A percentile compares a stretch with the other conserved stretches of the same genome.
Conservation (phyloP, 1,140 invertebrate species). For the Tenebrio molitor region DNA sequence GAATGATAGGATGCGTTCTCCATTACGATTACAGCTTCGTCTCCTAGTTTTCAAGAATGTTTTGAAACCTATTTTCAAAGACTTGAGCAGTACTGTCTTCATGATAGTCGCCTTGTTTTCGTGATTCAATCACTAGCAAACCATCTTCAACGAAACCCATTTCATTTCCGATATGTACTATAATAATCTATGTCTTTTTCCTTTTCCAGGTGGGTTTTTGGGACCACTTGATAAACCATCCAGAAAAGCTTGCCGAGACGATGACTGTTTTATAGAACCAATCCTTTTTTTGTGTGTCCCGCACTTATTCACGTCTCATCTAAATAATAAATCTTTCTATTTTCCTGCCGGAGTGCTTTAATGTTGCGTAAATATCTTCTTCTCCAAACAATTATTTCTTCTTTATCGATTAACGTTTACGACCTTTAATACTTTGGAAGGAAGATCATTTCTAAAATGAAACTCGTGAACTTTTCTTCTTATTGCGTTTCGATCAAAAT, state of each 20-base stretch:
- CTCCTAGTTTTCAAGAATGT: slow-evolving; percentile 10
- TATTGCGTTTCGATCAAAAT: neutral
- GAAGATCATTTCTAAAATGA: slow-evolving; percentile 42
- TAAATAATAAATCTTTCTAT: slow-evolving; percentile 46
- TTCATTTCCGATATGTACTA: slow-evolving; percentile 58
- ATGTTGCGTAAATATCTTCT: slow-evolving; percentile 37
- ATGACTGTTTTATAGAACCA: slow-evolving; percentile 41
- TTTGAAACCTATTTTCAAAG: slow-evolving; percentile 6
- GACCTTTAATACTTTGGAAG: slow-evolving; percentile 22
- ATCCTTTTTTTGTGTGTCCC: slow-evolving; percentile 47
- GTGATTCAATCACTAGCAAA: slow-evolving; percentile 19
- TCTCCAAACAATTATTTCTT: slow-evolving; percentile 41
- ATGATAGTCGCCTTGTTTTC: slow-evolving; percentile 30
- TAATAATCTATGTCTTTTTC: slow-evolving; percentile 59
- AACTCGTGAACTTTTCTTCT: slow-evolving; percentile 40
- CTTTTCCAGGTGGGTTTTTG: slow-evolving; percentile 58
- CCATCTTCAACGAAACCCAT: slow-evolving; percentile 59
- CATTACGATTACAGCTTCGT: slow-evolving; percentile 1
- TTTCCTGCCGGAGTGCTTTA: neutral
- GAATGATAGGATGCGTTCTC: slow-evolving; percentile 2
- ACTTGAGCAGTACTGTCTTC: neutral
- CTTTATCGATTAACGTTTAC: slow-evolving; percentile 34
- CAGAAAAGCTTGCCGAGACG: slow-evolving; percentile 44
- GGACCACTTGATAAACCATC: slow-evolving; percentile 56
- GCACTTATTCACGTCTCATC: slow-evolving; percentile 49